phyloP scores from a whole-genome alignment of 2,113 vertebrate genomes.

The Cyrtonyx montezumae region DNA sequence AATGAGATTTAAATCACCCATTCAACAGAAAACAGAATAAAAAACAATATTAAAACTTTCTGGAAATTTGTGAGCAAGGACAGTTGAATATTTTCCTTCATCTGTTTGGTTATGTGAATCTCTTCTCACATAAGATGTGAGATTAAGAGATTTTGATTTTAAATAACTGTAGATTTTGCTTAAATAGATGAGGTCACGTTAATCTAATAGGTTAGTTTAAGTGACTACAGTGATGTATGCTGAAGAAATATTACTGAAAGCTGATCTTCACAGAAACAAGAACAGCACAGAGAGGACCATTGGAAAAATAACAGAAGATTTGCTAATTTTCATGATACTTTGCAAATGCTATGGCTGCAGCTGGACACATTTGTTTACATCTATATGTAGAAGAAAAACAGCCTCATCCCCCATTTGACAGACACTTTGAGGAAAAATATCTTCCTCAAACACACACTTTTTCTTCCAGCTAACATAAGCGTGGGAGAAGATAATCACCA shows the following conservation, averaged over 20 bases:
- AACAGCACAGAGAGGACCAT: conserved; percentile 16
- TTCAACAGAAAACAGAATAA: background rate
- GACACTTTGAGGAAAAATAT: background rate
- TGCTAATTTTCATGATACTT: conserved; percentile 34
- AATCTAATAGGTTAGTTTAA: conserved; percentile 50
- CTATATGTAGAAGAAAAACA: background rate
- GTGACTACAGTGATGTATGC: background rate
- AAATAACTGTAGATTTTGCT: conserved; percentile 59
- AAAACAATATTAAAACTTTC: background rate
- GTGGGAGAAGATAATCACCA: background rate
- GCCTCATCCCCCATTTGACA: background rate
- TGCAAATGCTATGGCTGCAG: conserved; percentile 19
- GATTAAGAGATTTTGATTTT: conserved; percentile 38
- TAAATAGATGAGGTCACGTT: conserved; percentile 48
- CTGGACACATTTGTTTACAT: background rate
- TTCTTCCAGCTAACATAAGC: background rate
- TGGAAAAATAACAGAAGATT: conserved; percentile 66
- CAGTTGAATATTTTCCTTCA: background rate
- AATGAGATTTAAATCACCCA: background rate
- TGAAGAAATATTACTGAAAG: conserved; percentile 55
- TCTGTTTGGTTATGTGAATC: conserved; percentile 4
- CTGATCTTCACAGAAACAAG: conserved; percentile 42
- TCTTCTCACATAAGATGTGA: background rate
- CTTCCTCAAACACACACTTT: background rate
- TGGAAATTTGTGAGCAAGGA: background rate